A percentile compares a stretch with the other conserved stretches of the same genome.
Evolutionary conservation across 2,113 vertebrate species (phyloP).

Genomic region (Nannobrachium achirus): DNA sequence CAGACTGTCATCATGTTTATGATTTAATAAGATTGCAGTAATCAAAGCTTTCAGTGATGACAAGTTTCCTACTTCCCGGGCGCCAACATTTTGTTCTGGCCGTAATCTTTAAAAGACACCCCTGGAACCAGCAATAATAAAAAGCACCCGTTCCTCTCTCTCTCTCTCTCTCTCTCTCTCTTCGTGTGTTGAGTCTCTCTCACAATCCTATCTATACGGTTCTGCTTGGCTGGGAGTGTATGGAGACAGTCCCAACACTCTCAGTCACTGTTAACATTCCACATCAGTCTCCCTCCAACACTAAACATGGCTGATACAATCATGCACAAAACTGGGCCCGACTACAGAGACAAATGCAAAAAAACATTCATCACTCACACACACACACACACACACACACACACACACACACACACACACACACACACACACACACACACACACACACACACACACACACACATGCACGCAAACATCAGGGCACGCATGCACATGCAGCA

Average conservation of each 20-base stretch:
- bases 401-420: background rate
- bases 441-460: slow-evolving; percentile 8
- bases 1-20: slow-evolving; percentile 7
- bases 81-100: slow-evolving; percentile 40
- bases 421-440: background rate
- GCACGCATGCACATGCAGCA: background rate
- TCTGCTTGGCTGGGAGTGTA: slow-evolving; percentile 62
- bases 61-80: slow-evolving; percentile 19
- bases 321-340: slow-evolving; percentile 46
- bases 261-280: slow-evolving; percentile 71
- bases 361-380: slow-evolving; percentile 10
- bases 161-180: background rate
- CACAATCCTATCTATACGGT: slow-evolving; percentile 44
- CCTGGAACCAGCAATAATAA: slow-evolving; percentile 23
- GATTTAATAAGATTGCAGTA: slow-evolving; percentile 50
- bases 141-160: slow-evolving; percentile 25
- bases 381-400: slow-evolving; percentile 8
- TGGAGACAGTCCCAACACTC: slow-evolving; percentile 68
- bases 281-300: slow-evolving; percentile 49
- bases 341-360: slow-evolving; percentile 15
- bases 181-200: slow-evolving; percentile 46
- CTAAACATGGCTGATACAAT: slow-evolving; percentile 51
- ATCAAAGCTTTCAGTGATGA: slow-evolving; percentile 32
- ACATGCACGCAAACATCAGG: background rate
- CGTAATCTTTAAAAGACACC: slow-evolving; percentile 42